Evolutionary conservation across 2,888 invertebrate genomes (phyloP).

Genomic region (Euplagia quadripunctaria): DNA sequence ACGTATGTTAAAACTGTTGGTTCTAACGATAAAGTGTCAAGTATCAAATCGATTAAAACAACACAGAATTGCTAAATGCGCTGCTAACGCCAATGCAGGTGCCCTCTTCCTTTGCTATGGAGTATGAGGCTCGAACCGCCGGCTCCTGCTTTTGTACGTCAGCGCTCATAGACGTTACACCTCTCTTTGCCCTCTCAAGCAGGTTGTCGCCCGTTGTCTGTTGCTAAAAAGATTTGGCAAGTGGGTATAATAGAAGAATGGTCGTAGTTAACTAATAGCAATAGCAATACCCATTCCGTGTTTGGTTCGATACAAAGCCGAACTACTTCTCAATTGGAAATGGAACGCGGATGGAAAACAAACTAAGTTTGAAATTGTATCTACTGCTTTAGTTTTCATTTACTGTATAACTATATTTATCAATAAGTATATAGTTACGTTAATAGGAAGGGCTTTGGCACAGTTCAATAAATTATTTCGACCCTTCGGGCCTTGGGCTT

Average conservation of each 20-base stretch:
- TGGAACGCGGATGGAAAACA: background rate
- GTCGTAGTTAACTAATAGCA: background rate
- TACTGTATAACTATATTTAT: background rate
- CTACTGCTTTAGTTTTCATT: background rate
- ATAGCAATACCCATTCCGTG: background rate
- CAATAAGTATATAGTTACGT: background rate
- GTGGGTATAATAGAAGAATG: background rate
- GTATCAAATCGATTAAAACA: no score
- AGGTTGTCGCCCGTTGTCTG: no score
- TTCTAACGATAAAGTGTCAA: no score
- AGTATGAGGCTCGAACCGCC: no score
- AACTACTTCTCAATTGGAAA: slow-evolving; percentile 12
- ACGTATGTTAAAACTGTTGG: no score
- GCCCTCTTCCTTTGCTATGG: no score
- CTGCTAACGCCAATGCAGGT: no score
- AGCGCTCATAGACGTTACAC: no score
- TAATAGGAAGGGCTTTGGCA: background rate
- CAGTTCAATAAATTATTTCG: background rate
- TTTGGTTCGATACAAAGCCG: background rate
- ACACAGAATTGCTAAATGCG: no score
- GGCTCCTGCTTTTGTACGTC: no score
- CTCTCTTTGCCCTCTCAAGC: no score
- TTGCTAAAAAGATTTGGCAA: background rate
- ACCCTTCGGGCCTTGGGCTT: no score
- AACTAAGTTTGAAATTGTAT: background rate